Evolutionary conservation across 2,888 invertebrate species (phyloP).

Genomic region (Chymomyza fuscimana): DNA sequence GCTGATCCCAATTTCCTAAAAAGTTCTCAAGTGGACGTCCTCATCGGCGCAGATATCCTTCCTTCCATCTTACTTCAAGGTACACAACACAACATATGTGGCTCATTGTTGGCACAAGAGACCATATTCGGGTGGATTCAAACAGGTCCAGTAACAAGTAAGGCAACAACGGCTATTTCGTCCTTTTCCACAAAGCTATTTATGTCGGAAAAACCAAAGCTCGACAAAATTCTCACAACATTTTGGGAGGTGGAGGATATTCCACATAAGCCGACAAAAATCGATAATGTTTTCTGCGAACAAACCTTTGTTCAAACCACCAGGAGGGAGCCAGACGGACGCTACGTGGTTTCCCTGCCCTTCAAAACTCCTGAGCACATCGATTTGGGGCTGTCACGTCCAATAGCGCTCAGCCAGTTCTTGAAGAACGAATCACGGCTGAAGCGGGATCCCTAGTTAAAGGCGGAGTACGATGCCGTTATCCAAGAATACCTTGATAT

Average conservation of each 20-base stretch:
- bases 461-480: too few relatives aligned
- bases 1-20: constrained; percentile 16
- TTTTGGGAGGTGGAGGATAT: constrained; percentile 27
- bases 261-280: neutral
- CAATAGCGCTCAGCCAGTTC: too few relatives aligned
- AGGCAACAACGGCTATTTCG: neutral
- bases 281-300: constrained; percentile 2
- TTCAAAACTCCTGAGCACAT: too few relatives aligned
- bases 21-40: constrained; percentile 18
- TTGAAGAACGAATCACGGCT: too few relatives aligned
- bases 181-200: constrained; percentile 14
- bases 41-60: constrained; percentile 15
- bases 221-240: constrained; percentile 26
- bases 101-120: too few relatives aligned
- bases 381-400: too few relatives aligned
- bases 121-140: neutral
- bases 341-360: too few relatives aligned
- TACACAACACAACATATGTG: too few relatives aligned
- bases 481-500: too few relatives aligned
- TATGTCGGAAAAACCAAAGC: constrained; percentile 11
- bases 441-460: too few relatives aligned
- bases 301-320: neutral
- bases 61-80: neutral
- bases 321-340: neutral
- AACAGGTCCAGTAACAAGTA: neutral